phyloP scores from a whole-genome alignment of 2,797 vertebrate species.

The Champsocephalus gunnari region DNA sequence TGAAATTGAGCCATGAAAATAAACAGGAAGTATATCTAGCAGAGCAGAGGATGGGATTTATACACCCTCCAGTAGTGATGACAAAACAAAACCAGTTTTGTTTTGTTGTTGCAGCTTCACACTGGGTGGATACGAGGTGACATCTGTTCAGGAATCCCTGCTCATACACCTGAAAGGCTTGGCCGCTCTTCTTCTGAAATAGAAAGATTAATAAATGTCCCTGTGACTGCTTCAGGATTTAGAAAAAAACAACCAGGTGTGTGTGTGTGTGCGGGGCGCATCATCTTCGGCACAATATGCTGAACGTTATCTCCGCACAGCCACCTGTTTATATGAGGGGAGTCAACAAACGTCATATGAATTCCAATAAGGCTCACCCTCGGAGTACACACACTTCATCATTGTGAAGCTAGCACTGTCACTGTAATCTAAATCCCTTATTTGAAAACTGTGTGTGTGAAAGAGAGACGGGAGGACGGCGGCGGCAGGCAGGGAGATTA shows the following conservation, averaged over 20 bases:
- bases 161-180: slow-evolving; percentile 70
- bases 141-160: slow-evolving; percentile 71
- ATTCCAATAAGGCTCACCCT: slow-evolving; percentile 79
- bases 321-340: slow-evolving; percentile 82
- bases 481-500: slow-evolving; percentile 66
- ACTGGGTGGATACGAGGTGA: slow-evolving; percentile 49
- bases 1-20: slow-evolving; percentile 32
- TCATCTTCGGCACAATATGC: slow-evolving; percentile 63
- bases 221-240: slow-evolving; percentile 65
- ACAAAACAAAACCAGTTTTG: slow-evolving; percentile 57
- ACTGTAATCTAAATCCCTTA: slow-evolving; percentile 80
- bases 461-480: slow-evolving; percentile 40
- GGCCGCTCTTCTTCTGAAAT: slow-evolving; percentile 63
- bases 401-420: slow-evolving; percentile 62
- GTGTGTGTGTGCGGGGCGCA: slow-evolving; percentile 29
- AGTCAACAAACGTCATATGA: slow-evolving; percentile 80
- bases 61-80: slow-evolving; percentile 40
- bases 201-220: slow-evolving; percentile 77
- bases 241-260: slow-evolving; percentile 29
- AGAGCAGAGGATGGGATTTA: slow-evolving; percentile 13
- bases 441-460: slow-evolving; percentile 60
- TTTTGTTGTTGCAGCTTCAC: slow-evolving; percentile 54
- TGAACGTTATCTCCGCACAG: slow-evolving; percentile 76
- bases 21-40: slow-evolving; percentile 21
- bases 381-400: slow-evolving; percentile 71